phyloP scores from a whole-genome alignment of 2,113 vertebrate genomes.

The Prunella fulvescens region DNA sequence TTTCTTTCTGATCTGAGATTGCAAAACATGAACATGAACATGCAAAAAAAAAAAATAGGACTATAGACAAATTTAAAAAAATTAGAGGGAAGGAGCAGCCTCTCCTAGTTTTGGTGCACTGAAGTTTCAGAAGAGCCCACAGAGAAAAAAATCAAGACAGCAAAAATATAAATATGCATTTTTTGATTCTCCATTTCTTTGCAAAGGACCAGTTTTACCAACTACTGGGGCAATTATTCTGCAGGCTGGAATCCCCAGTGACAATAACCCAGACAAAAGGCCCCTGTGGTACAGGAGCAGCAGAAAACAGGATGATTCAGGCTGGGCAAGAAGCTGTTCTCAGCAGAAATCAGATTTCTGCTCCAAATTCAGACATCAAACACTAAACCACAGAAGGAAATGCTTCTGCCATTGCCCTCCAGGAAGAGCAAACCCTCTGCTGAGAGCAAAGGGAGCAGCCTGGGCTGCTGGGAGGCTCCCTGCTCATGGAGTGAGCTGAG shows the following conservation, averaged over 20 bases:
- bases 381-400: background rate
- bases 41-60: background rate
- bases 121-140: background rate
- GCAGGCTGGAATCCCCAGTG: background rate
- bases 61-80: background rate
- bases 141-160: background rate
- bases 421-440: background rate
- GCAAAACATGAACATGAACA: background rate
- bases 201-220: background rate
- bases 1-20: background rate
- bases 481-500: background rate
- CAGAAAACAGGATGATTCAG: background rate
- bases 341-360: background rate
- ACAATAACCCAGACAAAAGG: background rate
- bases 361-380: background rate
- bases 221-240: background rate
- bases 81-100: too few species aligned
- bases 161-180: background rate
- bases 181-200: background rate
- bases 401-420: background rate
- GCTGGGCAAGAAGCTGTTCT: background rate
- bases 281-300: accelerated
- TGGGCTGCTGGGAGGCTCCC: background rate
- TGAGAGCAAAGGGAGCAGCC: background rate
- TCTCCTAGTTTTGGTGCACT: background rate